Conservation (phyloP, 2,888 invertebrate genomes). For the Tipula lateralis region DNA sequence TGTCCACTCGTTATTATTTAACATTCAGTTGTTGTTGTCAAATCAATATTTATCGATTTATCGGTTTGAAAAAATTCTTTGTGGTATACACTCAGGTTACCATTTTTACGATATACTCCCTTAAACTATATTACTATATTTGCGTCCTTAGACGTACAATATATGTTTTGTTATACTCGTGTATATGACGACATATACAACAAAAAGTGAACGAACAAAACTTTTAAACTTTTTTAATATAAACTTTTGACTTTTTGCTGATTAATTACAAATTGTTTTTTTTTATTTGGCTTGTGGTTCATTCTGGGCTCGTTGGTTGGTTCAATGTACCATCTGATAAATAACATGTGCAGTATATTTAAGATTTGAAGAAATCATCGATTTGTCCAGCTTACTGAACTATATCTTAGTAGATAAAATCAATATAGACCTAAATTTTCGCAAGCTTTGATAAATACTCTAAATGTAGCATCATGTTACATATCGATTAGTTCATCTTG, state of each 20-base stretch:
- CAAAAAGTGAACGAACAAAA: not conserved
- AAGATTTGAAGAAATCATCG: too few relatives aligned
- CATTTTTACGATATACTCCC: not conserved
- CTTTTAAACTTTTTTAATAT: slow-evolving; percentile 3
- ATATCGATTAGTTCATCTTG: too few relatives aligned
- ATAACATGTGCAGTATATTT: too few relatives aligned
- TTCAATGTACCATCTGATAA: too few relatives aligned
- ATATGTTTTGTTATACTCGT: not conserved
- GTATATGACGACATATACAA: too few relatives aligned
- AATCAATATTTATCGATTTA: not conserved
- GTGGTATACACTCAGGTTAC: not conserved
- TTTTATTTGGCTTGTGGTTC: too few relatives aligned
- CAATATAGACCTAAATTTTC: too few relatives aligned
- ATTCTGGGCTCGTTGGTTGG: not conserved
- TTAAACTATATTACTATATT: not conserved
- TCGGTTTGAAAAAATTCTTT: not conserved
- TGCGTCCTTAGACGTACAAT: not conserved
- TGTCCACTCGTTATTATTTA: not conserved
- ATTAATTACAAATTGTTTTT: slow-evolving; percentile 7
- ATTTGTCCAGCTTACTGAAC: too few relatives aligned
- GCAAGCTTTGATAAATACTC: too few relatives aligned
- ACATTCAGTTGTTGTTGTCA: not conserved
- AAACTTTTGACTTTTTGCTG: slow-evolving; percentile 24
- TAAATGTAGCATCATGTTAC: too few relatives aligned
- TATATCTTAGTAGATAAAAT: too few relatives aligned